Percentiles rank a stretch among this genome's conserved stretches.
Evolutionary conservation across 2,888 invertebrate genomes (phyloP).

Genomic region (Creontiades dilutus): DNA sequence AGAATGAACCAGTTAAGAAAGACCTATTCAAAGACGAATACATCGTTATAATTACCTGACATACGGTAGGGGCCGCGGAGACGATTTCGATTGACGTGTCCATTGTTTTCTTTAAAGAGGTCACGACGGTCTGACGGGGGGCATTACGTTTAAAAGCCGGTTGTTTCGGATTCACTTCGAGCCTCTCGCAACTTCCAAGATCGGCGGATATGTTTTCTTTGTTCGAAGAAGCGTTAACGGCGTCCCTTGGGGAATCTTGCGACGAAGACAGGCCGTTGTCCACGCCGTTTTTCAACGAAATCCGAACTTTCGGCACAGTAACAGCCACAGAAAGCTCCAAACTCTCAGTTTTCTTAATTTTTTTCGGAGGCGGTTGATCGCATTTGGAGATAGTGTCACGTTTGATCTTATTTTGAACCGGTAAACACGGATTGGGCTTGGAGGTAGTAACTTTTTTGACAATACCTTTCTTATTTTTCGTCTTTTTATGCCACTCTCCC

Average conservation of each 20-base stretch:
- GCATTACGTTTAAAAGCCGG: too few species aligned
- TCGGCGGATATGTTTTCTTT: background rate
- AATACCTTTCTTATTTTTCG: background rate
- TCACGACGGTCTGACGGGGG: too few species aligned
- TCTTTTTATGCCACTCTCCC: background rate
- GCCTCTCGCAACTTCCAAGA: background rate
- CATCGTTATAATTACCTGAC: too few species aligned
- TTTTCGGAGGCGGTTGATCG: background rate
- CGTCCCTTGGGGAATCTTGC: background rate
- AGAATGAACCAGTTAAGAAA: too few species aligned
- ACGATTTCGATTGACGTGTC: too few species aligned
- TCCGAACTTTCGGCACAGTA: background rate
- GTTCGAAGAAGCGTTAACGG: background rate
- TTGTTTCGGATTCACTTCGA: background rate
- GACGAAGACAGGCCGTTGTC: background rate
- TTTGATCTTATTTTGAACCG: background rate
- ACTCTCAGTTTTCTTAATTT: background rate
- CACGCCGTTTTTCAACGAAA: background rate
- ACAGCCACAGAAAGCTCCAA: background rate
- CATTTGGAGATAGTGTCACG: background rate
- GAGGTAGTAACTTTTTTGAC: background rate
- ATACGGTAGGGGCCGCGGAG: too few species aligned
- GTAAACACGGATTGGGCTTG: background rate
- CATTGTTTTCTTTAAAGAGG: too few species aligned
- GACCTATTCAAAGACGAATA: too few species aligned